A percentile compares a stretch with the other conserved stretches of the same genome.
These are phyloP conservation scores for Gryllus longicercus DNA, from an alignment of 2,888 invertebrate species.

Conservation along the genomic window DNA sequence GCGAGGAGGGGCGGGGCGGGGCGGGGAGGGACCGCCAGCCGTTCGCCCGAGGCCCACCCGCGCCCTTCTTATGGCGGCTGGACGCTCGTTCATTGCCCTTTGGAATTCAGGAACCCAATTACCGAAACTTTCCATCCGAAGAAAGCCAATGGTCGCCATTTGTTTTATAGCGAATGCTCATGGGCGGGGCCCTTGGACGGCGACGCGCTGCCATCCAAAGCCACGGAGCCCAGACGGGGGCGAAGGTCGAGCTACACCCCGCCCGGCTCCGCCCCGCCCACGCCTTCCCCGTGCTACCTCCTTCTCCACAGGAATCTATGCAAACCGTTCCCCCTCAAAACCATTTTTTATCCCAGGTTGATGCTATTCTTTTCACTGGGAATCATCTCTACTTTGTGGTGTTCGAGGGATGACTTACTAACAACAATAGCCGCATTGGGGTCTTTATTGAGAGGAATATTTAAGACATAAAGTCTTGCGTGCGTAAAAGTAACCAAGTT, in stretches of 20 bases:
- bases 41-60: slow-evolving; percentile 18
- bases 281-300: neutral
- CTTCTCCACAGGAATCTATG: too few species aligned
- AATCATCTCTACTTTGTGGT: too few species aligned
- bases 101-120: slow-evolving; percentile 37
- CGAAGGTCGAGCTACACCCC: neutral
- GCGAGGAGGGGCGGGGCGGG: too few species aligned
- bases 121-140: slow-evolving; percentile 34
- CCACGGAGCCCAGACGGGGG: neutral
- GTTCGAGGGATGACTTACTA: too few species aligned
- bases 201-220: neutral
- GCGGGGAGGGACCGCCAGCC: too few species aligned
- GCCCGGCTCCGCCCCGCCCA: neutral
- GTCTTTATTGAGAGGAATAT: too few species aligned
- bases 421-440: too few species aligned
- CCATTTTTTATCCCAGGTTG: too few species aligned
- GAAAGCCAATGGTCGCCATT: slow-evolving; percentile 1
- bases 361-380: too few species aligned
- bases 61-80: slow-evolving; percentile 34
- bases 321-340: too few species aligned
- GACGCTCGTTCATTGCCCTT: slow-evolving; percentile 35
- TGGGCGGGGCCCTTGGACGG: neutral
- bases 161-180: neutral
- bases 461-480: too few species aligned
- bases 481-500: too few species aligned